Evolutionary conservation across 2,113 vertebrate genomes (phyloP).

Genomic region (Nibea albiflora): DNA sequence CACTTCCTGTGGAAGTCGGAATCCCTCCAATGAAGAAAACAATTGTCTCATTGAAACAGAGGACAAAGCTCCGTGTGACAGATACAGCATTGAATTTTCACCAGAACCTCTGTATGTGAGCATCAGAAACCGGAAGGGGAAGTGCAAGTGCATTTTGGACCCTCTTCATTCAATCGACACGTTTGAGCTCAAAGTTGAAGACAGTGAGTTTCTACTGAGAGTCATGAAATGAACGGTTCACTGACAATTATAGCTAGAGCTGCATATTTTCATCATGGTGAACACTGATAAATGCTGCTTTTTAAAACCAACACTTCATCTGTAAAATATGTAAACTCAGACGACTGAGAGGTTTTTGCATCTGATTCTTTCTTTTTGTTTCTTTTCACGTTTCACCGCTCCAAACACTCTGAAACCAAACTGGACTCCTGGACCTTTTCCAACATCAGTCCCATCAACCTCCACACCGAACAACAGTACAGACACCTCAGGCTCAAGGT

Average conservation of each 20-base stretch:
- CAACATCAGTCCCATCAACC: not conserved
- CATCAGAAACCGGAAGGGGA: slow-evolving; percentile 22
- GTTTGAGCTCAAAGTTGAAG: slow-evolving; percentile 23
- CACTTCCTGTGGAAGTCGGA: too few species aligned
- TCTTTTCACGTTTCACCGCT: not conserved
- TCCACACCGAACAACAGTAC: not conserved
- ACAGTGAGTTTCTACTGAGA: slow-evolving; percentile 23
- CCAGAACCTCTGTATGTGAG: slow-evolving; percentile 6
- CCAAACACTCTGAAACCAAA: not conserved
- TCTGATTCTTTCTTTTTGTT: not conserved
- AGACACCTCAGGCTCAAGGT: not conserved
- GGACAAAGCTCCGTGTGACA: not conserved
- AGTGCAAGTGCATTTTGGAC: slow-evolving; percentile 12
- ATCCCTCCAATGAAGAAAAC: too few species aligned
- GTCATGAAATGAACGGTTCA: not conserved
- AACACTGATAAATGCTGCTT: not conserved
- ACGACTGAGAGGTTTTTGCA: not conserved
- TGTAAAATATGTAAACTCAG: not conserved
- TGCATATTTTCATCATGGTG: not conserved
- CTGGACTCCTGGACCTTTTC: not conserved
- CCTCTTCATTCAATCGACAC: accelerated
- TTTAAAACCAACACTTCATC: not conserved
- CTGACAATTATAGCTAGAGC: not conserved
- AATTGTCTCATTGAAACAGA: not conserved
- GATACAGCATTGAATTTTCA: slow-evolving; percentile 31